These are phyloP conservation scores for Nibea coibor DNA, from an alignment of 2,113 vertebrate genomes.

Conservation along the genomic window DNA sequence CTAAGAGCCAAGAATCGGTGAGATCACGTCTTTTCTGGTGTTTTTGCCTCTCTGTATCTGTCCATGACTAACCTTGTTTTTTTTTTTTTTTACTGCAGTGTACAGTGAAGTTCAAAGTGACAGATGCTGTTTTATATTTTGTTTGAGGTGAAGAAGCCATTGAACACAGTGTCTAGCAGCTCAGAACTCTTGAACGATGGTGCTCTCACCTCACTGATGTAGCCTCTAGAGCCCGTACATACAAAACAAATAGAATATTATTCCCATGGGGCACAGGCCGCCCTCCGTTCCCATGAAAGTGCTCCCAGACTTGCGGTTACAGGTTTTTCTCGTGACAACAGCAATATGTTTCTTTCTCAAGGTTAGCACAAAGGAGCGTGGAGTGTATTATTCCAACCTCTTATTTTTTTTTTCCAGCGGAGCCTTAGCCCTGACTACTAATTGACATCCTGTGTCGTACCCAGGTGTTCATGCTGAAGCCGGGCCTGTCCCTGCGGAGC, in stretches of 20 bases:
- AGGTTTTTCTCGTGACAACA: conserved; percentile 23
- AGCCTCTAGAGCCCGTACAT: neutral
- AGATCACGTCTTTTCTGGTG: neutral
- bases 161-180: neutral
- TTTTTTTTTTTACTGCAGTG: neutral
- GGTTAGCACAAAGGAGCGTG: conserved; percentile 33
- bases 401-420: neutral
- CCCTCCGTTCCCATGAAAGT: conserved; percentile 8
- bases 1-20: neutral
- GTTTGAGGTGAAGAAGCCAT: neutral
- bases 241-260: neutral
- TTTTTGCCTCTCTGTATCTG: neutral
- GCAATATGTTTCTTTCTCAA: conserved; percentile 47
- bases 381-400: conserved; percentile 21
- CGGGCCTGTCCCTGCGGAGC: conserved; percentile 91
- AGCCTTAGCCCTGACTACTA: conserved; percentile 36
- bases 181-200: neutral
- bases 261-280: conserved; percentile 4
- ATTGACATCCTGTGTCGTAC: conserved; percentile 61
- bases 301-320: neutral
- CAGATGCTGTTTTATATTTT: neutral
- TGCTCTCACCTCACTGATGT: neutral
- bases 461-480: conserved; percentile 96
- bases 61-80: neutral
- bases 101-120: conserved; percentile 6